Conservation (phyloP, 2,888 invertebrate genomes). For the Mycalesis mineus region DNA sequence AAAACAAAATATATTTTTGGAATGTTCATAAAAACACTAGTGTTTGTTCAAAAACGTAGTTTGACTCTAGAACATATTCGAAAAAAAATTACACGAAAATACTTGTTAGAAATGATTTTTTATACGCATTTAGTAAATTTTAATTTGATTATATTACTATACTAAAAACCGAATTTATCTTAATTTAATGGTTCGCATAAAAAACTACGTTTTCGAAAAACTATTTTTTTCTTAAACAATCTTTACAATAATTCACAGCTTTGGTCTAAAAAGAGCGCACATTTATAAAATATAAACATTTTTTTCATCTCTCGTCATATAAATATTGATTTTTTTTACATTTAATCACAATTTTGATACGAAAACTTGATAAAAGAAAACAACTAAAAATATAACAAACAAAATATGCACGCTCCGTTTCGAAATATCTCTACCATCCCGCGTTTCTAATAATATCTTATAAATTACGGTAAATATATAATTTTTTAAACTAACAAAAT, state of each 20-base stretch:
- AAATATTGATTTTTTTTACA: conserved; percentile 32
- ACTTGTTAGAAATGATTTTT: neutral
- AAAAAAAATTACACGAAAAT: neutral
- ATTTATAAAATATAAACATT: conserved; percentile 43
- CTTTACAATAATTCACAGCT: conserved; percentile 63
- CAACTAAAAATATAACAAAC: conserved; percentile 33
- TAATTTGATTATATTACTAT: neutral
- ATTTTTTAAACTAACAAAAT: conserved; percentile 22
- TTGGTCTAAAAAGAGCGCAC: conserved; percentile 71
- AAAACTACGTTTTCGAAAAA: conserved; percentile 15
- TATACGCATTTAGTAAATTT: neutral
- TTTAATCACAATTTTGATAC: conserved; percentile 35
- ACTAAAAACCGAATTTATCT: neutral
- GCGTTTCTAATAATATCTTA: conserved; percentile 41
- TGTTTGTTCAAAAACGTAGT: conserved; percentile 18
- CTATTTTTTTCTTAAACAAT: conserved; percentile 7
- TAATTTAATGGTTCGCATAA: neutral
- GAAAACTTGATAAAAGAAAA: conserved; percentile 24
- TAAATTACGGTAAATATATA: conserved; percentile 47
- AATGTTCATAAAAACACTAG: conserved; percentile 16
- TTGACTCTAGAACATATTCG: neutral
- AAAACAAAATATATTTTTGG: conserved; percentile 8
- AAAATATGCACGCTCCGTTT: conserved; percentile 46
- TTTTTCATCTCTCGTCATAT: conserved; percentile 33
- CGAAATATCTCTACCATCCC: conserved; percentile 43